Evolutionary conservation across 2,113 vertebrate genomes (phyloP).

Genomic region (Indicator indicator): DNA sequence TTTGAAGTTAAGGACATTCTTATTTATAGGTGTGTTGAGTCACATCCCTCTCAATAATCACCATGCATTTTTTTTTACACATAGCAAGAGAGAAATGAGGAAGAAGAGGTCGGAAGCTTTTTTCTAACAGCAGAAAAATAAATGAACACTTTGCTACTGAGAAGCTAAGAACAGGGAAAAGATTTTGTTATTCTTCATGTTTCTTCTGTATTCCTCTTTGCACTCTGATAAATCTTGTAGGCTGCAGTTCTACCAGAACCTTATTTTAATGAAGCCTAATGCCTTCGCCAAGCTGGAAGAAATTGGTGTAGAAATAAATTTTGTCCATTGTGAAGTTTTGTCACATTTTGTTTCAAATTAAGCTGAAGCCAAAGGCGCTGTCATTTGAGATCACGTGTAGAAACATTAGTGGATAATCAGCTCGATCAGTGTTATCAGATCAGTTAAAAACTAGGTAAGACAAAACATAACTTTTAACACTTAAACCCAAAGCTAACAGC

Average conservation of each 20-base stretch:
- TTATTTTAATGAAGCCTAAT: background rate
- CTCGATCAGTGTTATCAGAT: background rate
- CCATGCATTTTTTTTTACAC: background rate
- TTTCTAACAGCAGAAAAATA: background rate
- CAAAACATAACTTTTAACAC: background rate
- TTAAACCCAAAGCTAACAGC: background rate
- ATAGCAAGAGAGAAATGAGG: background rate
- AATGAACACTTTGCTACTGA: background rate
- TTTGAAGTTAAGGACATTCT: background rate
- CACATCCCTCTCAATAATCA: background rate
- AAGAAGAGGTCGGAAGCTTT: background rate
- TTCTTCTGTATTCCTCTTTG: background rate
- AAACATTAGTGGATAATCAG: background rate
- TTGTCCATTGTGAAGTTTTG: background rate
- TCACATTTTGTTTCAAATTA: background rate
- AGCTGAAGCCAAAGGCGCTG: background rate
- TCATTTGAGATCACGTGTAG: background rate
- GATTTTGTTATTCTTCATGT: background rate
- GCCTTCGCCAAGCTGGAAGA: background rate
- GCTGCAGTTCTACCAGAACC: background rate
- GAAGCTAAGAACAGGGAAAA: background rate
- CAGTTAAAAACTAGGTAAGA: background rate
- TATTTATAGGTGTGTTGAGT: background rate
- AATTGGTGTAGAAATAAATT: background rate
- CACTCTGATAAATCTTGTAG: background rate